These are phyloP conservation scores for Andrena marginata DNA, from an alignment of 2,888 invertebrate genomes.

Conservation along the genomic window DNA sequence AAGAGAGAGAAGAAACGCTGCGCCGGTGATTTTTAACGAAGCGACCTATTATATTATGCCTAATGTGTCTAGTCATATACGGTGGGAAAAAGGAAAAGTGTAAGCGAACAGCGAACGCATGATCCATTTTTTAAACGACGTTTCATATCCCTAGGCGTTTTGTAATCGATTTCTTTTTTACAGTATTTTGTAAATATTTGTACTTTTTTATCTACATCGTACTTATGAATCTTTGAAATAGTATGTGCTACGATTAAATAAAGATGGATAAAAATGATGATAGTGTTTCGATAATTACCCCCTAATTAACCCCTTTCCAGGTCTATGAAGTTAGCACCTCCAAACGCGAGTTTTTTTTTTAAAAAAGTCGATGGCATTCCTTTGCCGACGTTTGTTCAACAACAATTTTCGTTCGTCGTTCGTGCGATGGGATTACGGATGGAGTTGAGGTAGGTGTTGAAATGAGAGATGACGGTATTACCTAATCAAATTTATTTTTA, in stretches of 20 bases:
- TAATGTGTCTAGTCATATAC: constrained; percentile 73
- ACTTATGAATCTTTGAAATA: constrained; percentile 75
- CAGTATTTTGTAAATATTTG: constrained; percentile 83
- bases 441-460: not conserved
- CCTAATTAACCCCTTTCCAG: too few relatives aligned
- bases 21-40: constrained; percentile 55
- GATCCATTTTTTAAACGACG: constrained; percentile 70
- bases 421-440: not conserved
- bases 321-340: too few relatives aligned
- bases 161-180: constrained; percentile 73
- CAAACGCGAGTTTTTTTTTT: too few relatives aligned
- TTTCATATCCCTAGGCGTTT: constrained; percentile 71
- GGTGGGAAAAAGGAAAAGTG: constrained; percentile 52
- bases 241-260: constrained; percentile 75
- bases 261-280: constrained; percentile 63
- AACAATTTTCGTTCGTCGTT: not conserved
- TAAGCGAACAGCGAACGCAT: constrained; percentile 65
- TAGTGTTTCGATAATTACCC: too few relatives aligned
- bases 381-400: too few relatives aligned
- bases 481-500: constrained; percentile 85
- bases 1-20: constrained; percentile 20
- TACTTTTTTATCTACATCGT: constrained; percentile 80
- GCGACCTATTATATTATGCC: constrained; percentile 62
- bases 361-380: too few relatives aligned
- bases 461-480: constrained; percentile 73